Conservation (phyloP, 2,113 vertebrate species). For the Strix aluco region DNA sequence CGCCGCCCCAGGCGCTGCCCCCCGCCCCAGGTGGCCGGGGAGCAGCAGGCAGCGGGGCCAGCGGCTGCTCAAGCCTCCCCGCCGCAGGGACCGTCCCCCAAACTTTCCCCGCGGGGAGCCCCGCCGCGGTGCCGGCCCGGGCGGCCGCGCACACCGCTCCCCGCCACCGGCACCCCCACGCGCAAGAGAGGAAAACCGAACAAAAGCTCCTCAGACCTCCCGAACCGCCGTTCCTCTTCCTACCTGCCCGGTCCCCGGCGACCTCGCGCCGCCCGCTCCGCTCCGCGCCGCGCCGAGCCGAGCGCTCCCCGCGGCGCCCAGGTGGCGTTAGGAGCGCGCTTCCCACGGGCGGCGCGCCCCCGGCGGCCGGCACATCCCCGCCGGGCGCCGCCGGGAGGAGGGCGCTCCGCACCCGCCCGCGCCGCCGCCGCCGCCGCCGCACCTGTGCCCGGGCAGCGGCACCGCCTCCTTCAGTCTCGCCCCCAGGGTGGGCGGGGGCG, state of each 20-base stretch:
- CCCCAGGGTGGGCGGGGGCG: neutral
- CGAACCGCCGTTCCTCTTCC: neutral
- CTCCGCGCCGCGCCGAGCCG: neutral
- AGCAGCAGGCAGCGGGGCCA: neutral
- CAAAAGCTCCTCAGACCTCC: neutral
- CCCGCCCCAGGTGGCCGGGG: no score
- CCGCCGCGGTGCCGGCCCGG: neutral
- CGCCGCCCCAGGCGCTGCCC: neutral
- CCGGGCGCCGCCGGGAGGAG: neutral
- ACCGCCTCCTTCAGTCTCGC: neutral
- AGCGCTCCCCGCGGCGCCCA: neutral
- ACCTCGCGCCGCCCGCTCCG: neutral
- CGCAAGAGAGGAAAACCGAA: neutral
- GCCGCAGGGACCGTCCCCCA: neutral
- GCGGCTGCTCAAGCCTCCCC: neutral
- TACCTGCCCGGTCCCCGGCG: neutral
- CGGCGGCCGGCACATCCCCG: neutral
- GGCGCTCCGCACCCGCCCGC: neutral
- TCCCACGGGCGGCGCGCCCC: slow-evolving; percentile 12
- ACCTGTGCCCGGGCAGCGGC: neutral
- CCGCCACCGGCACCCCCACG: neutral
- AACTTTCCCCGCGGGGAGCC: neutral
- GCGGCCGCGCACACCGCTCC: neutral
- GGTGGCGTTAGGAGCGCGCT: slow-evolving; percentile 35
- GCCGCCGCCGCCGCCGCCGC: neutral